phyloP scores from a whole-genome alignment of 2,113 vertebrate species.

The Myxocyprinus asiaticus region DNA sequence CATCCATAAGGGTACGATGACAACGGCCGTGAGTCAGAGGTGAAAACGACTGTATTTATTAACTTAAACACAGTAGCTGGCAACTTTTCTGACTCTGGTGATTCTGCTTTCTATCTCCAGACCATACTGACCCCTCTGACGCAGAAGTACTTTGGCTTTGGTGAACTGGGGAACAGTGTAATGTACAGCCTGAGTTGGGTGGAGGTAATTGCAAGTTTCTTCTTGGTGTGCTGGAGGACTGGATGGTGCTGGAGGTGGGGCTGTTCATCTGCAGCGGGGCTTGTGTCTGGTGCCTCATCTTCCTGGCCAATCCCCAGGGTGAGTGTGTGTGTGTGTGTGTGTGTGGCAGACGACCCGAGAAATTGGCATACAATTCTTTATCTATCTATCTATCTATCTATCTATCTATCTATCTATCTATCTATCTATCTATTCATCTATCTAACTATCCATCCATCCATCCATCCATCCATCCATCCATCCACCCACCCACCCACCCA shows the following conservation, averaged over 20 bases:
- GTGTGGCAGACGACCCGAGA: conserved; percentile 34
- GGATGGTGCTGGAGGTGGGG: conserved; percentile 73
- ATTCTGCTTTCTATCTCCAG: conserved; percentile 56
- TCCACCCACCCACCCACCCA: neutral
- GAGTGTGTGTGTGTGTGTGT: conserved; percentile 37
- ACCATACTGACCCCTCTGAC: conserved; percentile 86
- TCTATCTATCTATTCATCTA: conserved; percentile 27
- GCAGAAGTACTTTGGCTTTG: conserved; percentile 78
- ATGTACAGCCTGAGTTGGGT: conserved; percentile 84
- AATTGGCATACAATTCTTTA: conserved; percentile 38
- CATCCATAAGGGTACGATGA: too few species aligned
- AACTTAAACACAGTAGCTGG: too few species aligned
- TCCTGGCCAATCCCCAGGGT: conserved; percentile 80
- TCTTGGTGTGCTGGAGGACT: conserved; percentile 79
- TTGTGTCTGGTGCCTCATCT: conserved; percentile 82
- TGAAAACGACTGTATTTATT: too few species aligned
- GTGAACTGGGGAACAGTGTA: conserved; percentile 82
- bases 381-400: conserved; percentile 6
- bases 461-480: conserved; percentile 23
- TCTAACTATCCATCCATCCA: conserved; percentile 15
- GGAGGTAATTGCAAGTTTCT: conserved; percentile 83
- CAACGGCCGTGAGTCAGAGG: too few species aligned
- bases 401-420: conserved; percentile 24
- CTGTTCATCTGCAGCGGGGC: conserved; percentile 79
- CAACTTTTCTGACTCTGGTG: neutral